A percentile compares a stretch with the other conserved stretches of the same genome.
phyloP scores from a whole-genome alignment of 2,797 vertebrate species.

The Hypotaenidia philippensis region DNA sequence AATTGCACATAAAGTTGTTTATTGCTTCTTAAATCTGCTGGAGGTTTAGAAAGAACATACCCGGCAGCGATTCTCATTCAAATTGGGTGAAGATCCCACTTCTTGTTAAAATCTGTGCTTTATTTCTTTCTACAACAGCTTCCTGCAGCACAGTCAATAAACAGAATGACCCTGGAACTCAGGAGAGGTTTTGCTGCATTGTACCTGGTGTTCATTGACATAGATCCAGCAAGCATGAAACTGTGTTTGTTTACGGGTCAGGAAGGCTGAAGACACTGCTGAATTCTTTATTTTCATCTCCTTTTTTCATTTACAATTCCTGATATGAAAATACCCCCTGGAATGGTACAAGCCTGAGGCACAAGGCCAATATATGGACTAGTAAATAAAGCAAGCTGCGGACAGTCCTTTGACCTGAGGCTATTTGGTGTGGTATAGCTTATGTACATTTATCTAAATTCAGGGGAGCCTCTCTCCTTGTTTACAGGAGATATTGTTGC shows the following conservation, averaged over 20 bases:
- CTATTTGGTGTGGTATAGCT: not conserved
- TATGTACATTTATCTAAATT: not conserved
- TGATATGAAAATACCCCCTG: not conserved
- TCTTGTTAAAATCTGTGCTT: not conserved
- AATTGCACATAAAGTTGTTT: conserved; percentile 75
- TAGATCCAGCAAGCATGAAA: not conserved
- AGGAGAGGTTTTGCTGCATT: not conserved
- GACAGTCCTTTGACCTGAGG: not conserved
- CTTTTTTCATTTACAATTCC: not conserved
- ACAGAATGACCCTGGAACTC: not conserved
- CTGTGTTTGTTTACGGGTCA: not conserved
- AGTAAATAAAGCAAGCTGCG: not conserved
- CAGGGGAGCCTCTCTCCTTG: not conserved
- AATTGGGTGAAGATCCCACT: not conserved
- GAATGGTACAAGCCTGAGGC: not conserved
- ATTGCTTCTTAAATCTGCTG: conserved; percentile 71
- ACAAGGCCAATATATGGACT: not conserved
- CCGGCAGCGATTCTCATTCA: not conserved
- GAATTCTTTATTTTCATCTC: not conserved
- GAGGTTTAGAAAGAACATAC: not conserved
- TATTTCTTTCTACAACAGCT: not conserved
- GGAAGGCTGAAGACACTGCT: not conserved
- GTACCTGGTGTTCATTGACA: not conserved
- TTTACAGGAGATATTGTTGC: not conserved
- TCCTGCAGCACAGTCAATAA: not conserved